A percentile compares a stretch with the other conserved stretches of the same genome.
These are phyloP conservation scores for Platerodrilus igneus DNA, from an alignment of 2,888 invertebrate species.

Conservation along the genomic window DNA sequence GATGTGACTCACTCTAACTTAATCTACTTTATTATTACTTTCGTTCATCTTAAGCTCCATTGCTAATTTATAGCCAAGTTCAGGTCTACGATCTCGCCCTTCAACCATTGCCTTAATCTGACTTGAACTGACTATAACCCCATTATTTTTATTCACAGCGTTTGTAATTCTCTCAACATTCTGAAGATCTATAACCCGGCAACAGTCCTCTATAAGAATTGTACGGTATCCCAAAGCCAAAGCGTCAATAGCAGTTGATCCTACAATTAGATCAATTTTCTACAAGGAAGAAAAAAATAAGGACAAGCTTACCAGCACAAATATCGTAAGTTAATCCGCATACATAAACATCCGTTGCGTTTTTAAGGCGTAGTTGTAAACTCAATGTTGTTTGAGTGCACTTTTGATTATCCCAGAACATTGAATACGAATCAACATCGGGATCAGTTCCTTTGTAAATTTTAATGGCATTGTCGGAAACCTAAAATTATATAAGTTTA, in stretches of 20 bases:
- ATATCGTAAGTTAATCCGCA: conserved; percentile 94
- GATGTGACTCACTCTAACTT: too few relatives aligned
- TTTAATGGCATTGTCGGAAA: conserved; percentile 69
- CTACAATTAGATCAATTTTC: conserved; percentile 46
- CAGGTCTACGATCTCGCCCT: conserved; percentile 82
- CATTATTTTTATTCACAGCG: conserved; percentile 68
- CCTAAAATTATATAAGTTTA: too few relatives aligned
- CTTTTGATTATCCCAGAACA: conserved; percentile 97
- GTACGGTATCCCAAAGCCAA: conserved; percentile 88
- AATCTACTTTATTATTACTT: too few relatives aligned
- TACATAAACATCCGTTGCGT: conserved; percentile 87
- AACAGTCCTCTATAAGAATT: conserved; percentile 83
- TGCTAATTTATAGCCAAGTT: conserved; percentile 83
- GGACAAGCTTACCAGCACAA: conserved; percentile 80
- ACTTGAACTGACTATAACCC: conserved; percentile 73
- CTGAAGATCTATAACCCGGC: conserved; percentile 78
- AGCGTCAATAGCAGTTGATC: conserved; percentile 83
- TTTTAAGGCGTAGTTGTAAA: conserved; percentile 70
- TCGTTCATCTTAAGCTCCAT: too few relatives aligned
- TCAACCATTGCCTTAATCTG: conserved; percentile 83
- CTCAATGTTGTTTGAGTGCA: conserved; percentile 79
- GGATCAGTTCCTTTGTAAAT: conserved; percentile 91
- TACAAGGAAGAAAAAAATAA: neutral
- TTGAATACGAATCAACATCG: conserved; percentile 94
- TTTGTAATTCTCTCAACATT: conserved; percentile 80